Evolutionary conservation across 1,140 invertebrate genomes (phyloP).

Genomic region (Drosophila arawakana): DNA sequence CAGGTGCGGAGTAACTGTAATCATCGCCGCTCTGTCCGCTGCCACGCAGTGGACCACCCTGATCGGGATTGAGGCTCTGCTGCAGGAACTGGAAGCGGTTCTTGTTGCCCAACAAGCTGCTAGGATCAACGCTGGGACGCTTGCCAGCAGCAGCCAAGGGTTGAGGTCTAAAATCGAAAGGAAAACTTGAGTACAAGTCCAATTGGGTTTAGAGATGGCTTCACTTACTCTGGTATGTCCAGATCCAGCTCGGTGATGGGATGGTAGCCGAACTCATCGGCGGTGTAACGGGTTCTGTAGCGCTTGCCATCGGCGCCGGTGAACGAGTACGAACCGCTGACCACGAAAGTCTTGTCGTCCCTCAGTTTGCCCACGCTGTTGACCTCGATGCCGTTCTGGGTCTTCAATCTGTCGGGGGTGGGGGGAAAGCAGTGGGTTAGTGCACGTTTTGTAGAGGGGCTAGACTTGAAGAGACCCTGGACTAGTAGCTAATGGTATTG

Average conservation of each 20-base stretch:
- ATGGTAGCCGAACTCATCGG: constrained; percentile 83
- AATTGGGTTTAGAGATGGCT: too few relatives aligned
- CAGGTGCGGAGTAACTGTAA: constrained; percentile 64
- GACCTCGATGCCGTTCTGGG: constrained; percentile 83
- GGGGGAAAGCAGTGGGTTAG: neutral
- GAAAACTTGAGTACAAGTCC: too few relatives aligned
- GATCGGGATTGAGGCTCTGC: constrained; percentile 68
- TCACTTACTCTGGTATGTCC: constrained; percentile 78
- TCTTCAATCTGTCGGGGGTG: constrained; percentile 66
- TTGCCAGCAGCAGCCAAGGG: constrained; percentile 51
- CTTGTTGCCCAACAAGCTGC: constrained; percentile 75
- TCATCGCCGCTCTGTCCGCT: constrained; percentile 79
- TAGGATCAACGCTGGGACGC: constrained; percentile 59
- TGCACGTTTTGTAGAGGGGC: too few relatives aligned
- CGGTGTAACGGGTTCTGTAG: constrained; percentile 85
- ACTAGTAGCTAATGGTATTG: too few relatives aligned
- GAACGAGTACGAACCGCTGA: constrained; percentile 88
- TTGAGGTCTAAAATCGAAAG: constrained; percentile 53
- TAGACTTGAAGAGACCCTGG: too few relatives aligned
- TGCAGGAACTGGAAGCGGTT: constrained; percentile 82
- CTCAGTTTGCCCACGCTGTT: constrained; percentile 82
- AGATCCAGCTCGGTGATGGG: constrained; percentile 83
- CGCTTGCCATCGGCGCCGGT: constrained; percentile 87
- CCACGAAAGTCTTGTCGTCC: constrained; percentile 85
- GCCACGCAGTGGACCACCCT: constrained; percentile 62